Conservation (phyloP, 2,888 invertebrate species). For the Campoplex capitator region DNA sequence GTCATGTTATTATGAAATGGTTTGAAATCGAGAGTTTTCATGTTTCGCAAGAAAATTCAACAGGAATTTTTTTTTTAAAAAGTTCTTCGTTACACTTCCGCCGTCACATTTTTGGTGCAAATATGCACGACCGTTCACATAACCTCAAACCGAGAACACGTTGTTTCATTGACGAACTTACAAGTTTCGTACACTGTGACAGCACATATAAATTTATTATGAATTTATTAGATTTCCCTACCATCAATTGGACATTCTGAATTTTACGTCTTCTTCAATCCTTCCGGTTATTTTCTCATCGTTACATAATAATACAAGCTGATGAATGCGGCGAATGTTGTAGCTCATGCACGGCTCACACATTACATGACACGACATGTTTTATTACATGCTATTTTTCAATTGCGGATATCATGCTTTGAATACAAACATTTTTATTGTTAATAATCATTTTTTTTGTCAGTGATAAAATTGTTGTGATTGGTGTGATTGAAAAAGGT, state of each 20-base stretch:
- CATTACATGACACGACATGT: conserved; percentile 29
- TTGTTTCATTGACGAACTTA: conserved; percentile 5
- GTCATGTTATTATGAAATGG: neutral
- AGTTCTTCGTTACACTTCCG: neutral
- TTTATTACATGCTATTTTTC: neutral
- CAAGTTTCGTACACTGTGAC: conserved; percentile 10
- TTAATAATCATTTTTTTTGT: neutral
- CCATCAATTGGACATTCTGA: conserved; percentile 45
- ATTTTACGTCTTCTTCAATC: conserved; percentile 39
- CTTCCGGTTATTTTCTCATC: conserved; percentile 20
- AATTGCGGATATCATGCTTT: too few relatives aligned
- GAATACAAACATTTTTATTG: neutral
- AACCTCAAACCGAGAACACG: conserved; percentile 33
- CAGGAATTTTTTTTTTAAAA: neutral
- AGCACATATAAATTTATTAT: conserved; percentile 5
- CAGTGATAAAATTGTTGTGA: neutral
- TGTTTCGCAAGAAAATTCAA: neutral
- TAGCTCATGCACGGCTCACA: conserved; percentile 16
- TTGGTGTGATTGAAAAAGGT: neutral
- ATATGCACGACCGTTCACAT: neutral
- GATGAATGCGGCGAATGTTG: conserved; percentile 47
- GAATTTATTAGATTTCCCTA: conserved; percentile 38
- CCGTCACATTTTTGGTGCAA: neutral
- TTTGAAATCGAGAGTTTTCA: neutral
- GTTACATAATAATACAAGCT: conserved; percentile 56